These are phyloP conservation scores for Cyclura pinguis DNA, from an alignment of 2,797 vertebrate genomes.

Conservation along the genomic window DNA sequence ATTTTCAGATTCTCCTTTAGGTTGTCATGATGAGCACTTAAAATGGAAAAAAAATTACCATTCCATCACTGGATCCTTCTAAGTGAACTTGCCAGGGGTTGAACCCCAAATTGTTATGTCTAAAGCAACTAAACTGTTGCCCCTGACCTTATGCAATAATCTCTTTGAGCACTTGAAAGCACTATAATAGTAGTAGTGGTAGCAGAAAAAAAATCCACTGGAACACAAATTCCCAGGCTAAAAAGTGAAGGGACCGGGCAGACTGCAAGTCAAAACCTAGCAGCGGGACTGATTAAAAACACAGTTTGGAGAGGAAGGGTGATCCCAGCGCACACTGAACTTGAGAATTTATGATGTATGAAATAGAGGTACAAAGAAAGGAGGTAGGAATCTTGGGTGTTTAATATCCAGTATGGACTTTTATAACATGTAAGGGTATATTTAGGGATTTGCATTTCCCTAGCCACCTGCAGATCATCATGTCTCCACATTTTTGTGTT, in stretches of 20 bases:
- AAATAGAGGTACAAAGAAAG: constrained; percentile 32
- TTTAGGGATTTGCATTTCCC: background rate
- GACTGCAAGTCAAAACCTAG: constrained; percentile 68
- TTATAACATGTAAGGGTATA: background rate
- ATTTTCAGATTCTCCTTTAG: too few relatives aligned
- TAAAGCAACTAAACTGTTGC: background rate
- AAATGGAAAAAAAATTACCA: too few relatives aligned
- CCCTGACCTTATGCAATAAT: background rate
- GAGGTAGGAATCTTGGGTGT: constrained; percentile 22
- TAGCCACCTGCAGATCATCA: too few relatives aligned
- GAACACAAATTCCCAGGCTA: constrained; percentile 56
- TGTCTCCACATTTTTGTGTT: background rate
- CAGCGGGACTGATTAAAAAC: constrained; percentile 60
- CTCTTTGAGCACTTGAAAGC: background rate
- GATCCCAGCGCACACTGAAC: background rate
- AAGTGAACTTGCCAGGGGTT: background rate
- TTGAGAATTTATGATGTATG: constrained; percentile 41
- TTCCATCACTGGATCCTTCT: too few relatives aligned
- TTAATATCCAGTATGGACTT: background rate
- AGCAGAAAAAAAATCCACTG: background rate
- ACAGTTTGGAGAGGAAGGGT: constrained; percentile 35
- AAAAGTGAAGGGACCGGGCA: constrained; percentile 63
- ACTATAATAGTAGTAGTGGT: background rate
- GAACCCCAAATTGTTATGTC: background rate
- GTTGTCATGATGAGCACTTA: too few relatives aligned